These are phyloP conservation scores for Zoanthus gigantus DNA, from an alignment of 92 coral and sea anemone species.

Conservation along the genomic window DNA sequence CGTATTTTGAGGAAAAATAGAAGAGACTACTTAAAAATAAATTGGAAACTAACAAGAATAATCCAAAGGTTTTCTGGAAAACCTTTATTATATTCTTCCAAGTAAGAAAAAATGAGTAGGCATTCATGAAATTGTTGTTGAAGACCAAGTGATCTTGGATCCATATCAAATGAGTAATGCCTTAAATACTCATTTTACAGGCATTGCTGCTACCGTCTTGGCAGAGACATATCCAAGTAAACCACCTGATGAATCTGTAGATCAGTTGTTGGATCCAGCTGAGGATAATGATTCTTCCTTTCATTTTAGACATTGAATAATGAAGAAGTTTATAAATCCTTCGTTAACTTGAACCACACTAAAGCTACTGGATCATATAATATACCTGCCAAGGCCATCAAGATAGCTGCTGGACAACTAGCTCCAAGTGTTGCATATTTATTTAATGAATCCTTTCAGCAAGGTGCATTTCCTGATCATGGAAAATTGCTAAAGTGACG, in stretches of 20 bases:
- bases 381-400: not conserved
- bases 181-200: constrained; percentile 22
- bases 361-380: not conserved
- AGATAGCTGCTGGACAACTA: too few relatives aligned
- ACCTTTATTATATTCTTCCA: constrained; percentile 11
- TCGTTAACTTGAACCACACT: too few relatives aligned
- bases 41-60: not conserved
- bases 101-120: not conserved
- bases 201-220: constrained; percentile 27
- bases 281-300: constrained; percentile 8
- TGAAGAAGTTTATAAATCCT: constrained; percentile 5
- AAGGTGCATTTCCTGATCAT: too few relatives aligned
- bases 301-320: constrained; percentile 26
- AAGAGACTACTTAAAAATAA: not conserved
- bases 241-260: too few relatives aligned
- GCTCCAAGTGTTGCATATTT: too few relatives aligned
- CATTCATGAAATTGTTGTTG: not conserved
- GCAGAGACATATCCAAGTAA: constrained; percentile 4
- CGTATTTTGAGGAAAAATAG: constrained; percentile 17
- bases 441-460: too few relatives aligned
- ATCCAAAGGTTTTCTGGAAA: not conserved
- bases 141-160: not conserved
- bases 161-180: too few relatives aligned
- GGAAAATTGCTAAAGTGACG: too few relatives aligned
- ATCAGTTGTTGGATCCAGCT: not conserved